Evolutionary conservation across 2,888 invertebrate species (phyloP).

Genomic region (Aelia acuminata): DNA sequence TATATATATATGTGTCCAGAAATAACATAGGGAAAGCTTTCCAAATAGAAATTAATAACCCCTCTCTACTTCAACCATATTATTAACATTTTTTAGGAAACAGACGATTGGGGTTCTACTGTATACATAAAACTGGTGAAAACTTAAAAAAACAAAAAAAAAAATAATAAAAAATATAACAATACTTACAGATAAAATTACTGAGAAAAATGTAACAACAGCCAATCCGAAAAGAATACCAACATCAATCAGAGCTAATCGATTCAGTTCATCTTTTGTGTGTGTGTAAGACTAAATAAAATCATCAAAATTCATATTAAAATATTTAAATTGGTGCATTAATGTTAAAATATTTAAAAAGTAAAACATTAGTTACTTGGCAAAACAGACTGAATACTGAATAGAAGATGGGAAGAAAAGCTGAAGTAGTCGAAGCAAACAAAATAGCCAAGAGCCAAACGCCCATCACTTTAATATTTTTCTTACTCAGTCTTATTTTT

Average conservation of each 20-base stretch:
- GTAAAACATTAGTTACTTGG: not conserved
- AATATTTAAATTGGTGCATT: not conserved
- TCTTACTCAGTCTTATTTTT: not conserved
- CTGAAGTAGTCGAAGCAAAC: not conserved
- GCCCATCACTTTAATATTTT: not conserved
- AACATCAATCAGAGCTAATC: conserved; percentile 65
- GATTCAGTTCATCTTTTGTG: not conserved
- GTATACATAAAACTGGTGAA: too few relatives aligned
- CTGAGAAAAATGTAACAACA: conserved; percentile 3
- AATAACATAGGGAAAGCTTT: too few relatives aligned
- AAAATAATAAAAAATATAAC: too few relatives aligned
- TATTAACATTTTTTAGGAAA: too few relatives aligned
- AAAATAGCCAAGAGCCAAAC: not conserved
- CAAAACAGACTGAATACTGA: not conserved
- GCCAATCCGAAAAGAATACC: conserved; percentile 69
- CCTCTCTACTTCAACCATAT: too few relatives aligned
- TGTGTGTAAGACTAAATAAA: conserved; percentile 39
- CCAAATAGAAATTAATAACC: too few relatives aligned
- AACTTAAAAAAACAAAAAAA: too few relatives aligned
- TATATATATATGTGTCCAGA: too few relatives aligned
- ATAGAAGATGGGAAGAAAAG: not conserved
- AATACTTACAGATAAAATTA: conserved; percentile 26
- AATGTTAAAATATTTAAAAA: not conserved
- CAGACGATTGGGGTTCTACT: too few relatives aligned
- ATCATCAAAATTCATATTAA: not conserved